These are phyloP conservation scores for Synanthedon vespiformis DNA, from an alignment of 2,888 invertebrate genomes.

Conservation along the genomic window DNA sequence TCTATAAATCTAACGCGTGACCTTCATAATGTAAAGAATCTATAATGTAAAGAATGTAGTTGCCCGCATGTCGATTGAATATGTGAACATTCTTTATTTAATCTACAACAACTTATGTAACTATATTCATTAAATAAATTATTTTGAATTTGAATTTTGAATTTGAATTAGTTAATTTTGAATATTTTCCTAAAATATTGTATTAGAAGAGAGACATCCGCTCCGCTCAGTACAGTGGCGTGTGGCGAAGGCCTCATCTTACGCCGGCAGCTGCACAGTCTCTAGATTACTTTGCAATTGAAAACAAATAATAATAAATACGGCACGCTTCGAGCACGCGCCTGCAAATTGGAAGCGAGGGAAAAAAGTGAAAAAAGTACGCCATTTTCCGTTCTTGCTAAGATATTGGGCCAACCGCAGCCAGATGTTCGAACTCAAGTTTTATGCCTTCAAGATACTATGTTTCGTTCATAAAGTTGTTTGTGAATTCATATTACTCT, in stretches of 20 bases:
- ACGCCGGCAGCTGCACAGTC: constrained; percentile 48
- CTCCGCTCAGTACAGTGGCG: constrained; percentile 3
- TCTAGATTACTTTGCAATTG: constrained; percentile 66
- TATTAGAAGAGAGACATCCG: not conserved
- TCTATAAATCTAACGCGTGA: too few species aligned
- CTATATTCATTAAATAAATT: too few species aligned
- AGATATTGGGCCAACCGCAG: constrained; percentile 35
- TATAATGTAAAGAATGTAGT: too few species aligned
- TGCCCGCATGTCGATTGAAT: too few species aligned
- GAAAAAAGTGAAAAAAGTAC: constrained; percentile 21
- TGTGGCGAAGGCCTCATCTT: constrained; percentile 26
- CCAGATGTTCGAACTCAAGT: constrained; percentile 50
- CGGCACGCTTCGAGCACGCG: constrained; percentile 38
- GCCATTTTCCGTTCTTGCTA: constrained; percentile 10
- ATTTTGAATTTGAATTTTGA: too few species aligned
- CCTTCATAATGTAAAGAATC: too few species aligned
- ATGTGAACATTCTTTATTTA: too few species aligned
- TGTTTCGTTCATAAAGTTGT: constrained; percentile 9
- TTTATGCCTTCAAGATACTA: constrained; percentile 35
- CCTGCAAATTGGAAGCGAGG: constrained; percentile 55
- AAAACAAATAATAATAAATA: constrained; percentile 69
- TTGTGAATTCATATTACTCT: not conserved
- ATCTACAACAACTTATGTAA: too few species aligned
- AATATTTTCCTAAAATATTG: not conserved
- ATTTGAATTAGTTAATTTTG: not conserved